Base-by-base conservation (phyloP, 1,140 invertebrate species). In the Chironomus striatipennis region DNA sequence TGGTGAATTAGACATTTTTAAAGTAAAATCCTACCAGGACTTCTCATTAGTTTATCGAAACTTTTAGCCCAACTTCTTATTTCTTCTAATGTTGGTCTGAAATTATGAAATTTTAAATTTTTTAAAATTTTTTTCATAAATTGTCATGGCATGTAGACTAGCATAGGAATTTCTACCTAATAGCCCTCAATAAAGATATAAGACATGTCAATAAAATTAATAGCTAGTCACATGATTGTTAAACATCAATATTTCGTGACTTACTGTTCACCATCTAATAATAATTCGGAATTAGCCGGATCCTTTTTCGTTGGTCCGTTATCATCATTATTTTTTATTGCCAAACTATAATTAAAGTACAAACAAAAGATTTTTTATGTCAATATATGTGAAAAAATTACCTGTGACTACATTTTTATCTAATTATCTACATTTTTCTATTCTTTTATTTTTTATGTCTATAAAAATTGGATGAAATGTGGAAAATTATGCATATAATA, bases 1-100 rank as follows among this genome's bases (percentile, higher is more conserved):
- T n/a, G 17, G 1, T 73, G 9, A 34, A 73, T 73, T 73, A 15
- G 4, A 7, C 20, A 42, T 12, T 1, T 17, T 17, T 72, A 17
- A 20, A 72, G 17, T 18, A 57, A 42, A 70, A 73, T 85, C 85
- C 86, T 85, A 94, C 91, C 89, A 83, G 88, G 83, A 84, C 89
- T 95, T 79, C 89, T 92, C 95, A 98, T 98, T 79, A 98, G 88
- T 82, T 91, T 92, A 79, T 98, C 97, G 83, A 98, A 98, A 74
- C 95, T 97, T 82, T 94, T 92, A 67, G 94, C 94, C 96, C 97
- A 98, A 78, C 90, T 88, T 79, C 93, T 89, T 77, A 98, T 93
- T 85, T 98, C 96, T 79, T 98, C 96, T 80, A 96, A 85, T 76
- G 91, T 89, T 77, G 94, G 91, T 79, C 94, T 96, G 85, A 72